Conservation (phyloP, 2,797 vertebrate genomes). For the Chelon auratus region DNA sequence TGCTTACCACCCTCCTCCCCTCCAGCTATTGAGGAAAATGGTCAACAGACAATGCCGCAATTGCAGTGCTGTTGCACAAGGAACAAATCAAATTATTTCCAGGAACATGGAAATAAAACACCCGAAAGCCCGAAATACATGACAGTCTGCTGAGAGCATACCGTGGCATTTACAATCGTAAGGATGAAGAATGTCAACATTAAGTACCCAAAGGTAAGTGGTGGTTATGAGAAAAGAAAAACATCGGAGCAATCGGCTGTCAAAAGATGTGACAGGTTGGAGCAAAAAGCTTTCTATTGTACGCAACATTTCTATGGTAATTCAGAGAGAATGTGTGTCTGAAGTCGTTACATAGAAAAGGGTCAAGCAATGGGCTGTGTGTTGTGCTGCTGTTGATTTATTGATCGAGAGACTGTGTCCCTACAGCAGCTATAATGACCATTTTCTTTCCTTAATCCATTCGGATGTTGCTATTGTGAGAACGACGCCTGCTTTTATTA, state of each 20-base stretch:
- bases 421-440: background rate
- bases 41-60: too few species aligned
- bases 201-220: too few species aligned
- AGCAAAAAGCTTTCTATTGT: background rate
- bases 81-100: too few species aligned
- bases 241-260: background rate
- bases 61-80: too few species aligned
- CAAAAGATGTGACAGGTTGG: background rate
- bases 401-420: background rate
- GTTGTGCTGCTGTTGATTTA: background rate
- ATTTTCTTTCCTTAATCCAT: background rate
- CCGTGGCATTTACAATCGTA: background rate
- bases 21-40: too few species aligned
- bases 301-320: slow-evolving; percentile 16
- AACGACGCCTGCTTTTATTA: background rate
- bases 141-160: background rate
- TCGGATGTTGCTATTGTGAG: background rate
- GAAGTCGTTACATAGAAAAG: slow-evolving; percentile 8
- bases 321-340: background rate
- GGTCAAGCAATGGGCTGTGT: background rate
- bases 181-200: background rate
- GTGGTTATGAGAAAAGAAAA: background rate
- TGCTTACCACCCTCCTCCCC: too few species aligned
- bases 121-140: background rate
- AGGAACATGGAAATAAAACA: too few species aligned